Percentiles rank a stretch among this genome's conserved stretches.
Evolutionary conservation across 2,113 vertebrate species (phyloP).

Genomic region (Puntigrus tetrazona): DNA sequence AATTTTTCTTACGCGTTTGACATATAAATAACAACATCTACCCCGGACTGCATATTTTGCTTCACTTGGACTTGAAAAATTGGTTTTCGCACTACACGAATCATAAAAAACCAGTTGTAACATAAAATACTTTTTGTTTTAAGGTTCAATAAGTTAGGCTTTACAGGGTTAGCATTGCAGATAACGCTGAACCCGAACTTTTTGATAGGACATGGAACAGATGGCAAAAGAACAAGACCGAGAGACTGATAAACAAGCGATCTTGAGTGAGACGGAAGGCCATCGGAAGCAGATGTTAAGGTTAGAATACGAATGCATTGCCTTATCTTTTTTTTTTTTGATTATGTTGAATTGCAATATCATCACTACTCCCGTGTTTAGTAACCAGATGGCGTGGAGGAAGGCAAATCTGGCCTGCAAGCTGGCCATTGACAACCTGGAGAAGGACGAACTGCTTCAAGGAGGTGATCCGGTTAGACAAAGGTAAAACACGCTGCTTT

Average conservation of each 20-base stretch:
- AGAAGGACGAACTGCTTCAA: slow-evolving; percentile 86
- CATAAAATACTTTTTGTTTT: not conserved
- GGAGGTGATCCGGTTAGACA: slow-evolving; percentile 77
- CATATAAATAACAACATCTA: not conserved
- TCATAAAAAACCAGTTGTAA: not conserved
- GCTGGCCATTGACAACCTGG: slow-evolving; percentile 86
- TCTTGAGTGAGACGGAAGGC: slow-evolving; percentile 85
- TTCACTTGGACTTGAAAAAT: not conserved
- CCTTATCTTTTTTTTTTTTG: not conserved
- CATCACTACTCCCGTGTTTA: slow-evolving; percentile 53
- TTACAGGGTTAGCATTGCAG: not conserved
- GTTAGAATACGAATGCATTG: slow-evolving; percentile 70
- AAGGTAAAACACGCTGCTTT: slow-evolving; percentile 71
- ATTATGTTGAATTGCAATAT: not conserved
- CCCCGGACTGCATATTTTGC: not conserved
- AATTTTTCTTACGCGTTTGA: not conserved
- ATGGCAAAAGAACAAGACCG: slow-evolving; percentile 89
- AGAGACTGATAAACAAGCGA: slow-evolving; percentile 82
- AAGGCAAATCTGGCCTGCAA: slow-evolving; percentile 93
- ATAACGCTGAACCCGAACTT: not conserved
- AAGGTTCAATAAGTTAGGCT: not conserved
- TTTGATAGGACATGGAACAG: slow-evolving; percentile 86
- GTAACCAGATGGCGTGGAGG: slow-evolving; percentile 94
- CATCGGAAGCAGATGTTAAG: slow-evolving; percentile 92
- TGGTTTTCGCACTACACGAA: not conserved